Base-by-base conservation (phyloP, 2,797 vertebrate species). In the Lepilemur ruficaudatus region DNA sequence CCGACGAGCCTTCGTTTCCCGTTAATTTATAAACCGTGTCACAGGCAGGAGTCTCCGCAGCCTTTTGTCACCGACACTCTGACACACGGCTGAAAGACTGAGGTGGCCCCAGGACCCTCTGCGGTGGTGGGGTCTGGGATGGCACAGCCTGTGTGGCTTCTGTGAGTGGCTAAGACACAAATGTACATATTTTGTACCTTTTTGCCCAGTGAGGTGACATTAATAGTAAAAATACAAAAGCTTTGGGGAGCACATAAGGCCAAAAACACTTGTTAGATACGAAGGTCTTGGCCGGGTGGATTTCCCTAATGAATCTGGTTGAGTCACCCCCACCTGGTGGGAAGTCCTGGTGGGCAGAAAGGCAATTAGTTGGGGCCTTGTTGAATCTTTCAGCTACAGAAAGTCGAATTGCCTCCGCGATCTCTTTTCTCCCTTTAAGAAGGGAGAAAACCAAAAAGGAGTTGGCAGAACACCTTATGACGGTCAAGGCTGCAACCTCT, bases 1-100 rank as follows among this genome's bases (percentile, higher is more conserved):
- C 89, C 94, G 72, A 93, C 59, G 72, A 80, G 91, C 91, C 94
- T 96, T 94, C 41, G 35, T 97, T 96, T 97, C 97, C 95, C 48
- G 86, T 93, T 98, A 96, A 82, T 96, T 94, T 89, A 76, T 59
- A 94, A 91, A 96, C 89, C 38, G 52, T 23, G 88, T 79, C 92
- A 83, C 9, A 70, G 92, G 95, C 94, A 91, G 89, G 35, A 89
- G 91, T 70, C 63, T 95, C 97, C 96, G 94, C 97, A 91, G 82
- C 35, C 91, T 91, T 92, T 95, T 87, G 69, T 93, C 92, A 75
- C 96, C 96, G 96, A 95, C 89, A 87, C 63, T 57, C 82, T 50
- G 95, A 93, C 96, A 75, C n/a, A 93, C 75, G 48, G n/a, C 85
- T 69, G 96, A 96, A 95, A 96, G 85, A 89, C 70, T 15, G 72